Evolutionary conservation across 1,140 invertebrate species (phyloP).

Genomic region (Neocloeon triangulifer): DNA sequence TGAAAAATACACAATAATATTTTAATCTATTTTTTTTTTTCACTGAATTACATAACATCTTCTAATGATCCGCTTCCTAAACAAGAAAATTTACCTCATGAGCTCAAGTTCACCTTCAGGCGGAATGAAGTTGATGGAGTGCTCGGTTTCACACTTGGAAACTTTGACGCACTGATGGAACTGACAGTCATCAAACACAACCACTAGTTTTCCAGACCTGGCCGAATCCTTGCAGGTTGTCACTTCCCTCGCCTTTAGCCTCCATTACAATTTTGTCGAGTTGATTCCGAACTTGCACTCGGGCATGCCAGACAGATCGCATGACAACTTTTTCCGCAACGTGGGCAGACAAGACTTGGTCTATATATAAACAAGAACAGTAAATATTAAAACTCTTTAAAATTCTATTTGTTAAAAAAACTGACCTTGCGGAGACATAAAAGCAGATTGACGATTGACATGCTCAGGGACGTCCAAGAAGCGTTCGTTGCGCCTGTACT

Average conservation of each 20-base stretch:
- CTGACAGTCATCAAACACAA: conserved; percentile 99
- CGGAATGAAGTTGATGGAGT: conserved; percentile 99
- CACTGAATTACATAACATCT: no score
- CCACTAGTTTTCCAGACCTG: conserved; percentile 77
- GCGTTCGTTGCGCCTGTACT: conserved; percentile 94
- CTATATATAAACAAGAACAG: no score
- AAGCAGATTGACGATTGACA: conserved; percentile 94
- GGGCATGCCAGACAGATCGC: conserved; percentile 99
- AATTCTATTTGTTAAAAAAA: no score
- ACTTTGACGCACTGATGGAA: conserved; percentile 99
- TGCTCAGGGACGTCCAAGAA: conserved; percentile 99
- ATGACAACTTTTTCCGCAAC: conserved; percentile 99
- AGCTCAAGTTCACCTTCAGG: conserved; percentile 99
- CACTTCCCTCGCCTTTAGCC: conserved; percentile 65
- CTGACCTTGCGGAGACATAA: conserved; percentile 99
- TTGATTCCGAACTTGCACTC: conserved; percentile 99
- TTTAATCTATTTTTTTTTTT: no score
- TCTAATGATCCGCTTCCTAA: no score
- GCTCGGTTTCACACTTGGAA: conserved; percentile 99
- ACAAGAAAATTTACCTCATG: no score
- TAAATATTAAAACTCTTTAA: no score
- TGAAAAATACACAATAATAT: no score
- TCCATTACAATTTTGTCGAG: conserved; percentile 99
- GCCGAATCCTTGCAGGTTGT: conserved; percentile 64
- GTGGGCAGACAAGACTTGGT: conserved; percentile 95